Base-by-base conservation (phyloP, 2,797 vertebrate genomes). In the Knipowitschia caucasica region DNA sequence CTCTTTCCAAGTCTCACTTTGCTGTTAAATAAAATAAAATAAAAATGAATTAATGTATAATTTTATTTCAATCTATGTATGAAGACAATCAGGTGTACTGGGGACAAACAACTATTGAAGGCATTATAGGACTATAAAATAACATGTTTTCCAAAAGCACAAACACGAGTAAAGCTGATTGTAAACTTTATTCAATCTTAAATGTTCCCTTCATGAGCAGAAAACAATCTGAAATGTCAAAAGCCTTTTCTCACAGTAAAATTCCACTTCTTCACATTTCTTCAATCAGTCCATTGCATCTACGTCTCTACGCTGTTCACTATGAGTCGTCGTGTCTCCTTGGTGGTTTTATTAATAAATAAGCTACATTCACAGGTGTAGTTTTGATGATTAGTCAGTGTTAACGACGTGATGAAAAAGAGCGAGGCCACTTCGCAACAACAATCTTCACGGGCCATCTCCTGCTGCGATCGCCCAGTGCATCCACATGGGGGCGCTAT, bases 401-500 rank as follows among this genome's bases (percentile, higher is more conserved):
- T 70, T 77, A 64, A 56, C 59, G 69, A 66, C 77, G 70, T 66
- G 69, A 73, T 62, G 73, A 58, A 69, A 53, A 50, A 63, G 64
- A 51, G 25, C 1, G 12, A 69, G 24, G 61, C 73, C 50, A 53
- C 38, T 21, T 24, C 40, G 53, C 25, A 38, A 44, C 26, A 26
- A 45, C 52, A 11, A 63, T 72, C 68, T 70, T 34, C 64, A 5
- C n/a, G 59, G 67, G 49, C 50, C 62, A 64, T 64, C 52, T 79
- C 50, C 64, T 67, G 34, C 56, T 64, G 67, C 35, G 14, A 68
- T 68, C 21, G 7, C 62, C 43, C 36, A 1, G 25, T 30, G 24
- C 64, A 59, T 80, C 77, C 85, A 83, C 72, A 49, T 34, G 85
- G 62, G 71, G 79, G 78, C 36, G 45, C 84, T 86, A 72, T 40